Evolutionary conservation across 2,888 invertebrate species (phyloP).

Genomic region (Deilephila elpenor): DNA sequence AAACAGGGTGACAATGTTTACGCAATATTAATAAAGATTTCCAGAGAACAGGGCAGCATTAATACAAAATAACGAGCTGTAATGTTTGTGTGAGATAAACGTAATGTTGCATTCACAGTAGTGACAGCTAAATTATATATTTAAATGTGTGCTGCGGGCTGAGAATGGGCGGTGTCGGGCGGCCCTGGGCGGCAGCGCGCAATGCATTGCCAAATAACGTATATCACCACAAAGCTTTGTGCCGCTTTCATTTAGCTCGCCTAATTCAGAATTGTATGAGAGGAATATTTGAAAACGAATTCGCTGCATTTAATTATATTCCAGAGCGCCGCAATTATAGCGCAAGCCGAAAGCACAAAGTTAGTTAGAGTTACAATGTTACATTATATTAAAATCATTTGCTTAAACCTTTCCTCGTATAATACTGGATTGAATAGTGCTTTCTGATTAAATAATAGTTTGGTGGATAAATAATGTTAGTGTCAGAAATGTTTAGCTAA

Average conservation of each 20-base stretch:
- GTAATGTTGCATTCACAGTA: neutral
- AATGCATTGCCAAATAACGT: conserved; percentile 6
- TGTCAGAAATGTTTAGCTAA: neutral
- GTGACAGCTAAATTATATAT: neutral
- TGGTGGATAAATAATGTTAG: neutral
- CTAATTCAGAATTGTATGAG: conserved; percentile 6
- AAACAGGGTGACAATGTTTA: neutral
- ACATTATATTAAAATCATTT: neutral
- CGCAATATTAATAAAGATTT: neutral
- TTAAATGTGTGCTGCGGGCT: neutral
- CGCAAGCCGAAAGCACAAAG: neutral
- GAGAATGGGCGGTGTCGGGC: neutral
- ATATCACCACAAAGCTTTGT: conserved; percentile 6
- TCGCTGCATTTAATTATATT: conserved; percentile 2
- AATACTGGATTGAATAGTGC: neutral
- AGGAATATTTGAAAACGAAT: conserved; percentile 6
- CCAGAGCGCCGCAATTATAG: neutral
- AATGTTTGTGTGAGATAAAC: neutral
- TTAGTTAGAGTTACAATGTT: neutral
- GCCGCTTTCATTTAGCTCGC: neutral
- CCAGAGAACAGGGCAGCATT: neutral
- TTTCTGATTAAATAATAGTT: neutral
- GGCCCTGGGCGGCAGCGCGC: neutral
- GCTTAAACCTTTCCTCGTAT: neutral
- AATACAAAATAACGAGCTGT: neutral